Evolutionary conservation across 2,888 invertebrate species (phyloP).

Genomic region (Nymphalis polychloros): DNA sequence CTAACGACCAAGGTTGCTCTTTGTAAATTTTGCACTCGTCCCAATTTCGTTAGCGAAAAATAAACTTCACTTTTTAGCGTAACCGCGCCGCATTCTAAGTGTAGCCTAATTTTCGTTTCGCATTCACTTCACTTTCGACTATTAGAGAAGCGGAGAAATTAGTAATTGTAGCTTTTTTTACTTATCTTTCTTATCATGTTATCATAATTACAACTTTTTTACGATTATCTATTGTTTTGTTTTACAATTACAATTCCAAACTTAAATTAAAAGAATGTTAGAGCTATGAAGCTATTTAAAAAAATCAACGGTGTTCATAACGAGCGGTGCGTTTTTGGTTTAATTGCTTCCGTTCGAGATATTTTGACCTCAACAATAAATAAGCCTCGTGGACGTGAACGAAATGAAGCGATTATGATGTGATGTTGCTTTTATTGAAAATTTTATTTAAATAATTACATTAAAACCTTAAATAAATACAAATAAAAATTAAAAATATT

Average conservation of each 20-base stretch:
- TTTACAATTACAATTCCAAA: too few relatives aligned
- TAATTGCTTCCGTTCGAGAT: too few relatives aligned
- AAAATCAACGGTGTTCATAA: too few relatives aligned
- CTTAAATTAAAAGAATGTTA: too few relatives aligned
- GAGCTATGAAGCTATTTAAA: too few relatives aligned
- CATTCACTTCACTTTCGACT: background rate
- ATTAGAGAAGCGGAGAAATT: background rate
- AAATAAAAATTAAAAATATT: too few relatives aligned
- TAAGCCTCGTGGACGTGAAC: too few relatives aligned
- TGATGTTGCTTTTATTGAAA: too few relatives aligned
- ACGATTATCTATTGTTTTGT: background rate
- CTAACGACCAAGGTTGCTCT: background rate
- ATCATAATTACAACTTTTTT: background rate
- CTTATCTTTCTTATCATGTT: background rate
- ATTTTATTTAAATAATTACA: too few relatives aligned
- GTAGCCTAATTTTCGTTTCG: conserved; percentile 5
- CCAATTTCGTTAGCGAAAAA: conserved; percentile 11
- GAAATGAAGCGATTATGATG: too few relatives aligned
- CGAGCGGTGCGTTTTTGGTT: too few relatives aligned
- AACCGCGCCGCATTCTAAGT: conserved; percentile 5
- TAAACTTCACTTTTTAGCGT: background rate
- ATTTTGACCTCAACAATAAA: background rate
- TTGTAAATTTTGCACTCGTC: conserved; percentile 3
- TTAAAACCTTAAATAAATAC: too few relatives aligned
- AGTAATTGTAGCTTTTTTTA: background rate